These are phyloP conservation scores for Pterostichus madidus DNA, from an alignment of 2,888 invertebrate species.

Conservation along the genomic window DNA sequence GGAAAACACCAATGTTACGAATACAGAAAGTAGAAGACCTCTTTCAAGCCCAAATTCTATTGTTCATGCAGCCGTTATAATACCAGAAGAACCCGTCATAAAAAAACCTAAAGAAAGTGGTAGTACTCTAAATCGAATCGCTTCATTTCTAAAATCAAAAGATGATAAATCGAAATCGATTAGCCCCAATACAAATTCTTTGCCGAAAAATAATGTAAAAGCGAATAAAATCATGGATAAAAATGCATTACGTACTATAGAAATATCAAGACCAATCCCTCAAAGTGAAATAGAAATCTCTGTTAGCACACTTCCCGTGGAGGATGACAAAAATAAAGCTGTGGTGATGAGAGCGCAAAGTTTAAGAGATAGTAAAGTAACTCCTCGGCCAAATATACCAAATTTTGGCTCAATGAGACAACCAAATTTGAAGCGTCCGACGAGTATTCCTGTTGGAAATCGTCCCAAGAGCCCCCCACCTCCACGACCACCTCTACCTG, in stretches of 20 bases:
- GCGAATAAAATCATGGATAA: conserved; percentile 85
- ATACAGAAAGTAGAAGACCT: conserved; percentile 78
- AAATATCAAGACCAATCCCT: conserved; percentile 91
- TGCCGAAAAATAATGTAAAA: conserved; percentile 82
- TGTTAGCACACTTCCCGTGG: conserved; percentile 81
- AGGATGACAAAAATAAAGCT: conserved; percentile 79
- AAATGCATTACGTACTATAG: conserved; percentile 85
- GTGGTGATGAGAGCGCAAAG: conserved; percentile 90
- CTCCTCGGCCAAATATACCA: conserved; percentile 82
- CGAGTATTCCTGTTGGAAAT: conserved; percentile 84
- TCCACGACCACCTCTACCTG: conserved; percentile 82
- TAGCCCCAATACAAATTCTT: conserved; percentile 79
- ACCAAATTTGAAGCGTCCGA: conserved; percentile 84
- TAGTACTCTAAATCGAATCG: conserved; percentile 84
- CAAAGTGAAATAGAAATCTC: conserved; percentile 84
- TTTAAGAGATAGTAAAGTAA: conserved; percentile 82
- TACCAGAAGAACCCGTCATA: conserved; percentile 68
- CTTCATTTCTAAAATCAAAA: conserved; percentile 86
- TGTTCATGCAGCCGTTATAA: conserved; percentile 73
- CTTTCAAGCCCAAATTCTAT: conserved; percentile 76
- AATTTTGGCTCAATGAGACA: conserved; percentile 92
- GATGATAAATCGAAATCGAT: conserved; percentile 79
- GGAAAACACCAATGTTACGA: conserved; percentile 69
- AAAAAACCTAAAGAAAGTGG: conserved; percentile 77
- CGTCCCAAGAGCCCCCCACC: conserved; percentile 89